These are phyloP conservation scores for Himalopsyche tibetana DNA, from an alignment of 2,888 invertebrate genomes.

Conservation along the genomic window DNA sequence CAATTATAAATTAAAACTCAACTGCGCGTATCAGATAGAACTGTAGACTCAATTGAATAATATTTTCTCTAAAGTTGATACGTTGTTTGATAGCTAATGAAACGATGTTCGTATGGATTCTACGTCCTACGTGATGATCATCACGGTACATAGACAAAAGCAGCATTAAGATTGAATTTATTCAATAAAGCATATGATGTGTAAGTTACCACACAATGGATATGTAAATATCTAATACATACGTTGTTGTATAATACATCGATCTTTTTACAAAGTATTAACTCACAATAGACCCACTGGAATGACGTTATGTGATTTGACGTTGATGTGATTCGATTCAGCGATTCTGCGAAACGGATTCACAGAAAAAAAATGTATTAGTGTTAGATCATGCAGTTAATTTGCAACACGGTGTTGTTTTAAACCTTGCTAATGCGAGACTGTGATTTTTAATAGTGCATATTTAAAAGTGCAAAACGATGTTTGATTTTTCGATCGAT, in stretches of 20 bases:
- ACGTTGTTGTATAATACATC: not conserved
- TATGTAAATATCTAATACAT: not conserved
- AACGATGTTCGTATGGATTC: not conserved
- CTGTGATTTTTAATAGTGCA: no score
- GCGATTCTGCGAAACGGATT: slow-evolving; percentile 24
- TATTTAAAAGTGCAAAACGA: no score
- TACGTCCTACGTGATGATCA: slow-evolving; percentile 3
- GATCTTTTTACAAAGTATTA: not conserved
- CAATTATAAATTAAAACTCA: no score
- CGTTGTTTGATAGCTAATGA: no score
- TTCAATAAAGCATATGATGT: not conserved
- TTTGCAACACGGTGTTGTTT: not conserved
- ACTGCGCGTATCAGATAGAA: no score
- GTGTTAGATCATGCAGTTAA: slow-evolving; percentile 17
- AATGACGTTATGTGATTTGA: slow-evolving; percentile 37
- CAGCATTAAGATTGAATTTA: not conserved
- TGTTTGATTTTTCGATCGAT: no score
- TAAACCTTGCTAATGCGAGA: not conserved
- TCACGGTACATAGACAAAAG: not conserved
- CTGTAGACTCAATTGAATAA: no score
- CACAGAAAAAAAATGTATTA: not conserved
- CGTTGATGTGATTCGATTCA: slow-evolving; percentile 37
- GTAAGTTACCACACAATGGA: not conserved
- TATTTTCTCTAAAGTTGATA: no score
- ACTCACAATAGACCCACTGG: slow-evolving; percentile 27